Base-by-base conservation (phyloP, 2,888 invertebrate genomes). In the Epistrophella euchroma region DNA sequence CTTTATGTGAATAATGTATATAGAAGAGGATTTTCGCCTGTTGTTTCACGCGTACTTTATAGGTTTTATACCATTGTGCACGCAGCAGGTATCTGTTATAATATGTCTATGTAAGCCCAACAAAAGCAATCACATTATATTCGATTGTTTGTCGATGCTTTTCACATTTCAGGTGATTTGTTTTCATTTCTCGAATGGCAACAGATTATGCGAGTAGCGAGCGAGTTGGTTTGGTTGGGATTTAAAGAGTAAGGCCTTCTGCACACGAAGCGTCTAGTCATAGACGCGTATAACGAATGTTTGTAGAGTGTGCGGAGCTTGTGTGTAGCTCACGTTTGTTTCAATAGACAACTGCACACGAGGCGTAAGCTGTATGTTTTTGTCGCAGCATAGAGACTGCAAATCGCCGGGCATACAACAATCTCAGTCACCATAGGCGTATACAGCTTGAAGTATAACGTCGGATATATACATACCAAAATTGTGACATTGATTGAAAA, bases 101-200 rank as follows among this genome's bases (percentile, higher is more conserved):
- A 15, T 62, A 9, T 40, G 2, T 25, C 13, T 25, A 47, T 19
- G 7, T 19, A 19, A 13, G 6, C 17, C 35, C 22, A n/a, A 7
- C 7, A 22, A 50, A 32, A 37, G 32, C 66, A 68, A 68, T 68
- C 28, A 60, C 73, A 73, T 73, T 47, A 37, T 32, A 56, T 73
- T 73, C 58, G 73, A 73, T 73, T 73, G 60, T 60, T 47, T 73
- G 73, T 47, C 60, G 47, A 73, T 73, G 47, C 22, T 37, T 47
- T 58, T 45, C 60, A 19, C 60, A 58, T 47, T 50, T 73, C 60
- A 73, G 32, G 45, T 73, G 73, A 45, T 73, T 73, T 58, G n/a
- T 60, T 72, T 73, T 73, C 73, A 75, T 75, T 35, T 50, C 50
- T 35, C 35, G 17, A 37, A 50, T 37, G 50, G 22, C 50, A 50